phyloP scores from a whole-genome alignment of 2,888 invertebrate genomes.

The Clistopyga incitator region DNA sequence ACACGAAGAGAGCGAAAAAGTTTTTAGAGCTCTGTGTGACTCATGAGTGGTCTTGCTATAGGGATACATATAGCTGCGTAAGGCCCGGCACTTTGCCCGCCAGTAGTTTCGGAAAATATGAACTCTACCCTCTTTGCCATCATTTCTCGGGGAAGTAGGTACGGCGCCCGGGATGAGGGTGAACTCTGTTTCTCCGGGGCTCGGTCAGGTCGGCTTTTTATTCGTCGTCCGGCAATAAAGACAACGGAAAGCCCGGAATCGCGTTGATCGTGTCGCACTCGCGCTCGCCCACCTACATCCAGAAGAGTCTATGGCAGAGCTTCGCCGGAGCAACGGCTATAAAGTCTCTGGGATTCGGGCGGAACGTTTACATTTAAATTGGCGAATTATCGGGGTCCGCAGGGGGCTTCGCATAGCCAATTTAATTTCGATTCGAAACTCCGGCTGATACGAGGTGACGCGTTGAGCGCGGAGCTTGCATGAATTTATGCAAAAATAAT shows the following conservation, averaged over 20 bases:
- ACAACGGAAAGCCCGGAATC: conserved; percentile 47
- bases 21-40: conserved; percentile 31
- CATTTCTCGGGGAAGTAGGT: conserved; percentile 17
- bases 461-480: conserved; percentile 37
- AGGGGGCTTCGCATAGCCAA: conserved; percentile 47
- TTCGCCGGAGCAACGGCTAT: conserved; percentile 52
- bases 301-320: neutral
- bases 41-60: conserved; percentile 1
- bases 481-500: conserved; percentile 43
- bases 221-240: conserved; percentile 57
- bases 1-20: conserved; percentile 13
- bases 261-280: conserved; percentile 55
- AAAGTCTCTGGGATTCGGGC: conserved; percentile 45
- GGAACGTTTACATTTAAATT: conserved; percentile 64
- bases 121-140: conserved; percentile 29
- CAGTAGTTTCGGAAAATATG: conserved; percentile 37
- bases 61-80: conserved; percentile 14
- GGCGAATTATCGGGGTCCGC: conserved; percentile 53
- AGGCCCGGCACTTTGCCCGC: neutral
- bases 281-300: conserved; percentile 18
- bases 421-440: conserved; percentile 61
- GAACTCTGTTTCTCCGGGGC: conserved; percentile 24
- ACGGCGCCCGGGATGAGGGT: conserved; percentile 10
- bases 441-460: conserved; percentile 46
- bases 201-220: conserved; percentile 35